phyloP scores from a whole-genome alignment of 2,888 invertebrate genomes.

The Ctenicera cuprea region DNA sequence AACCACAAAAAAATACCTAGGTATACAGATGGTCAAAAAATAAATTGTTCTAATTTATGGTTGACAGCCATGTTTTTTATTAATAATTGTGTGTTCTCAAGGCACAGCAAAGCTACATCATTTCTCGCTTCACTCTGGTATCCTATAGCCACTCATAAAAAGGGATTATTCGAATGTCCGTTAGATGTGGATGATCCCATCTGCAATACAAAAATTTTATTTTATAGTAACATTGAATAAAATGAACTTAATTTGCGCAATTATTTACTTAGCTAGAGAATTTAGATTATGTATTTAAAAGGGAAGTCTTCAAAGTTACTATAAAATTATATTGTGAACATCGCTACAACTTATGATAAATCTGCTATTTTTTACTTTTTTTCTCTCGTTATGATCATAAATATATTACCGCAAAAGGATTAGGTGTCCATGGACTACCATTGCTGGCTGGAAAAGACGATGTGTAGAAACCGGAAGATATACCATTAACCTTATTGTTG shows the following conservation, averaged over 20 bases:
- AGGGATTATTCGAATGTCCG: constrained; percentile 77
- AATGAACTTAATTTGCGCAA: no score
- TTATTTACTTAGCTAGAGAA: no score
- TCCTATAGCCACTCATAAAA: constrained; percentile 72
- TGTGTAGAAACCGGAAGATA: constrained; percentile 38
- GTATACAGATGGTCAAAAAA: constrained; percentile 48
- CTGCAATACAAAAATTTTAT: constrained; percentile 66
- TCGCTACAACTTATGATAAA: no score
- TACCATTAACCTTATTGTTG: constrained; percentile 58
- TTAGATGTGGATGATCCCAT: constrained; percentile 66
- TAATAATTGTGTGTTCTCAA: constrained; percentile 39
- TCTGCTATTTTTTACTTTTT: no score
- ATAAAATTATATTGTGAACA: no score
- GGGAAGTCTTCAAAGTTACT: no score
- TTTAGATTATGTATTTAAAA: no score
- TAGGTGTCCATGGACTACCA: constrained; percentile 60
- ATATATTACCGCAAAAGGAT: constrained; percentile 68
- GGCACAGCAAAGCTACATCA: constrained; percentile 47
- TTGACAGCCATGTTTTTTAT: constrained; percentile 46
- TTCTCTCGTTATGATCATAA: background rate
- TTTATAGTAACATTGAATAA: no score
- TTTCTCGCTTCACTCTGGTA: constrained; percentile 35
- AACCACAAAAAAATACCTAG: constrained; percentile 40
- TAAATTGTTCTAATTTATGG: constrained; percentile 48
- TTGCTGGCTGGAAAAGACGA: constrained; percentile 37